Evolutionary conservation across 2,888 invertebrate genomes (phyloP).

Genomic region (Labia minor): DNA sequence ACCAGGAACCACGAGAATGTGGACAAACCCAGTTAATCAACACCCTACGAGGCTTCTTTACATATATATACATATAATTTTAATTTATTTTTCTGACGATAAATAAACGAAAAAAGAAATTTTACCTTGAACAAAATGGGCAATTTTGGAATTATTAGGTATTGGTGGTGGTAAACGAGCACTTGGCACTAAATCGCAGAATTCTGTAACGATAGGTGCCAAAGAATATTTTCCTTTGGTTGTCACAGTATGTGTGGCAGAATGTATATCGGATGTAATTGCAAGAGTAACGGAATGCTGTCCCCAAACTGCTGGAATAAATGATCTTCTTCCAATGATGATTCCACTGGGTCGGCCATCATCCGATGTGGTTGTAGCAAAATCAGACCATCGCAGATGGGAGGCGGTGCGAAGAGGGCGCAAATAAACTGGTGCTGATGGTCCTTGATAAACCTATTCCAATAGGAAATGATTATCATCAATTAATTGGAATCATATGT

Average conservation of each 20-base stretch:
- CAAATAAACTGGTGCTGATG: conserved; percentile 53
- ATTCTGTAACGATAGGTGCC: conserved; percentile 60
- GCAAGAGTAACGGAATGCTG: conserved; percentile 49
- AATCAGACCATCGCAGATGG: conserved; percentile 64
- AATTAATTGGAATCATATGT: background rate
- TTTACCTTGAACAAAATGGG: conserved; percentile 44
- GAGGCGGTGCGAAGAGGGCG: conserved; percentile 60
- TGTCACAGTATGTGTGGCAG: conserved; percentile 45
- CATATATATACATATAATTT: too few species aligned
- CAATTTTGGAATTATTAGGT: conserved; percentile 31
- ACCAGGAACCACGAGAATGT: too few species aligned
- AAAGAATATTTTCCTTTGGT: conserved; percentile 45
- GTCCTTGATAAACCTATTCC: conserved; percentile 59
- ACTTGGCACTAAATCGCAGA: conserved; percentile 63
- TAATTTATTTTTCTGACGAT: too few species aligned
- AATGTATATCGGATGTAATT: conserved; percentile 48
- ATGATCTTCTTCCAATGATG: conserved; percentile 57
- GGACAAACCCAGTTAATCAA: too few species aligned
- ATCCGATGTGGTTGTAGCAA: conserved; percentile 49
- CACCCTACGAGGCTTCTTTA: too few species aligned
- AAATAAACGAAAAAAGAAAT: too few species aligned
- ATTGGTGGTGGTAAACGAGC: conserved; percentile 49
- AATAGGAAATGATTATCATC: background rate
- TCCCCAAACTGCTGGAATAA: conserved; percentile 66
- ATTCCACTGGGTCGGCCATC: conserved; percentile 38